phyloP scores from a whole-genome alignment of 2,113 vertebrate genomes.

The Corythaixoides concolor region DNA sequence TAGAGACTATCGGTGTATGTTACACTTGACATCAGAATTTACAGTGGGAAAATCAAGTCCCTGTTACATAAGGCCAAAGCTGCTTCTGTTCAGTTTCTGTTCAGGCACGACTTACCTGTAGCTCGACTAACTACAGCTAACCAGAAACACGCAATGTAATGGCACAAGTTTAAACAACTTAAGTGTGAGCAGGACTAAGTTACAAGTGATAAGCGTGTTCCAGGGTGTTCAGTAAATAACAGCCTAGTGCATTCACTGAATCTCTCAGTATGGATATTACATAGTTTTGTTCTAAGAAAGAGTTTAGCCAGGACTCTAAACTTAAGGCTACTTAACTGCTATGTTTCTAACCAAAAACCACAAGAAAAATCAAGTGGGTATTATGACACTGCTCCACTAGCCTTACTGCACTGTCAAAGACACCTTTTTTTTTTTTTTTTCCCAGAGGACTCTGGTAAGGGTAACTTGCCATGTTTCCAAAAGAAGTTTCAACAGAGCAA shows the following conservation, averaged over 20 bases:
- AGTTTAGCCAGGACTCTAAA: background rate
- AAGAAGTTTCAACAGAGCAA: background rate
- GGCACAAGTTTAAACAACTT: background rate
- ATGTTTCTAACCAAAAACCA: background rate
- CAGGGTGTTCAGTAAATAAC: background rate
- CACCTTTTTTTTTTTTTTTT: background rate
- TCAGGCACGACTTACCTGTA: background rate
- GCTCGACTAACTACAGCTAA: background rate
- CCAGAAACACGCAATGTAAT: background rate
- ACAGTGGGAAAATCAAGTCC: background rate
- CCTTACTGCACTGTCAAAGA: background rate
- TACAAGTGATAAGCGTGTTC: background rate
- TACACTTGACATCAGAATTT: background rate
- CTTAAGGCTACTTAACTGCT: background rate
- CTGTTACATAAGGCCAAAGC: background rate
- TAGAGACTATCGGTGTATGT: rapidly evolving
- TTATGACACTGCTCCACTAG: background rate
- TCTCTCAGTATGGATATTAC: background rate
- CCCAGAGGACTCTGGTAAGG: background rate
- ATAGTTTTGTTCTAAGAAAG: background rate
- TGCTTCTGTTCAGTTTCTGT: background rate
- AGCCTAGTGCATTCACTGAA: background rate
- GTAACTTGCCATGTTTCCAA: background rate
- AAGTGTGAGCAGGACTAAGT: background rate
- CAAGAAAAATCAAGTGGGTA: background rate